A percentile compares a stretch with the other conserved stretches of the same genome.
Conservation (phyloP, 37 sponge, comb jelly and placozoan genomes). For the Beroe forskalii region DNA sequence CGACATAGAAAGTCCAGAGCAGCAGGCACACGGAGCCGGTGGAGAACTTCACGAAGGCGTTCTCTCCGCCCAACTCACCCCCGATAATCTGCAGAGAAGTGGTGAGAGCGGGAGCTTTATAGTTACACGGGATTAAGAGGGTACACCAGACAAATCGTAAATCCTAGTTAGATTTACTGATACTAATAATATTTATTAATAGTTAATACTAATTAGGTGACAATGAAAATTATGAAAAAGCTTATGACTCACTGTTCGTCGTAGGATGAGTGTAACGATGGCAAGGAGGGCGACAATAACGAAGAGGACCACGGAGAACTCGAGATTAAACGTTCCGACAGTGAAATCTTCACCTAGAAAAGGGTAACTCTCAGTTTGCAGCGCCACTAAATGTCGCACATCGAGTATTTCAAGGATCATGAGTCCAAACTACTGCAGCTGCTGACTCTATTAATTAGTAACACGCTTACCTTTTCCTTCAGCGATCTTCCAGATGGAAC, state of each 20-base stretch:
- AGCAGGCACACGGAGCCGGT: constrained; percentile 64
- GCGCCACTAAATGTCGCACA: no score
- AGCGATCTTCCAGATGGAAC: constrained; percentile 20
- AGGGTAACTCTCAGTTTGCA: no score
- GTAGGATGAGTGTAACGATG: constrained; percentile 1
- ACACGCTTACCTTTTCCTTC: constrained; percentile 21
- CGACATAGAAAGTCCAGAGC: constrained; percentile 72
- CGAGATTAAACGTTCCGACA: neutral
- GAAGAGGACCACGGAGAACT: constrained; percentile 57
- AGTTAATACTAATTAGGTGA: no score
- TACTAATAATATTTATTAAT: no score
- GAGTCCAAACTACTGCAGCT: no score
- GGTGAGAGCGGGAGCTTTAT: no score
- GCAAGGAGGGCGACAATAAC: constrained; percentile 2
- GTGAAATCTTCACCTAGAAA: neutral
- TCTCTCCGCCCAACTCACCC: constrained; percentile 71
- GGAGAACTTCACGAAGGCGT: neutral
- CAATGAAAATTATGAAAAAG: no score
- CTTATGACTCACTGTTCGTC: constrained; percentile 37
- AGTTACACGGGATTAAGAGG: no score
- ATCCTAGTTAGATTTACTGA: no score
- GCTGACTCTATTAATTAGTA: no score
- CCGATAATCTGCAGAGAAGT: constrained; percentile 67
- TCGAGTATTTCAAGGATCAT: no score
- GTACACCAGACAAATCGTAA: no score